Evolutionary conservation across 2,797 vertebrate genomes (phyloP).

Genomic region (Coendou prehensilis): DNA sequence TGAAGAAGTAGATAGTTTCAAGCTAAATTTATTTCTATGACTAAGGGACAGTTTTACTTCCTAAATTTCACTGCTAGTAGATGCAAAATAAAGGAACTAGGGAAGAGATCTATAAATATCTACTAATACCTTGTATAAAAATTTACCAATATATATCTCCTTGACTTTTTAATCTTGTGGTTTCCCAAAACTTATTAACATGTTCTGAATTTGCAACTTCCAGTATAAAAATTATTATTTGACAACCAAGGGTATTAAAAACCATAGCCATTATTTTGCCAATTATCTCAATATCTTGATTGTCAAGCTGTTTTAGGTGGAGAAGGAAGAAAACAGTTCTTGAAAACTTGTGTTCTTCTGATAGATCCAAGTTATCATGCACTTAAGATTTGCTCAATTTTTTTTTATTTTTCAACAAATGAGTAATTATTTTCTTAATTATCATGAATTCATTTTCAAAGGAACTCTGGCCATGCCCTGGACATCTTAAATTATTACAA

Average conservation of each 20-base stretch:
- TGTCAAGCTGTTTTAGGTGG: neutral
- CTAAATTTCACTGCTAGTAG: neutral
- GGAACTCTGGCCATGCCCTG: neutral
- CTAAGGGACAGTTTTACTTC: constrained; percentile 7
- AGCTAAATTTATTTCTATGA: neutral
- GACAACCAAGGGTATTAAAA: neutral
- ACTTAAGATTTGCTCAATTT: neutral
- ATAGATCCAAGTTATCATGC: neutral
- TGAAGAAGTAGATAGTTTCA: neutral
- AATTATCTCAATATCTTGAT: neutral
- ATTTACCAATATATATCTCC: neutral
- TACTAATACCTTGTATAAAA: neutral
- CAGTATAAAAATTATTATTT: constrained; percentile 15
- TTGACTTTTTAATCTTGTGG: neutral
- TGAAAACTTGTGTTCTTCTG: constrained; percentile 19
- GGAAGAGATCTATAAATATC: neutral
- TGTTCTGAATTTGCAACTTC: constrained; percentile 8
- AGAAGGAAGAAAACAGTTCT: neutral
- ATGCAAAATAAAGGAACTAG: constrained; percentile 9
- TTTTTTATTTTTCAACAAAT: neutral
- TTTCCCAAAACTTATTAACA: neutral
- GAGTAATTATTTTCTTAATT: neutral
- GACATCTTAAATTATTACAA: neutral
- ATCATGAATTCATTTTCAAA: constrained; percentile 59
- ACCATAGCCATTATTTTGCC: constrained; percentile 10